Percentiles rank a stretch among this genome's conserved stretches.
phyloP scores from a whole-genome alignment of 1,140 invertebrate genomes.

The Eubasilissa regina region DNA sequence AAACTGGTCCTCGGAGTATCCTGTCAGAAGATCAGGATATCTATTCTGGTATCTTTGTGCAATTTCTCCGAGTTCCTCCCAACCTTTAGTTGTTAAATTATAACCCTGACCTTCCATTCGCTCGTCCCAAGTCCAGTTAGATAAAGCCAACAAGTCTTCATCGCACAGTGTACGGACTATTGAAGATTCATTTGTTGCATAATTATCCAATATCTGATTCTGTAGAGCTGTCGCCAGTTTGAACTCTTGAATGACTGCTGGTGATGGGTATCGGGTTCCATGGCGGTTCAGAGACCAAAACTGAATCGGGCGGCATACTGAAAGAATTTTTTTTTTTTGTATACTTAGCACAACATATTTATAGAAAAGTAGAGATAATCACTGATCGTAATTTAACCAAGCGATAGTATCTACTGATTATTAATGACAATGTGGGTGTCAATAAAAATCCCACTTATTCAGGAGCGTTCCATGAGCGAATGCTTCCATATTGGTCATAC shows the following conservation, averaged over 20 bases:
- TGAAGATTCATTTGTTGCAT: constrained; percentile 1
- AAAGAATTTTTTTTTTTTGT: no score
- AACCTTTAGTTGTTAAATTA: constrained; percentile 43
- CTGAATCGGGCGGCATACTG: constrained; percentile 72
- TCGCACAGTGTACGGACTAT: constrained; percentile 23
- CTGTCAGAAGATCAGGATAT: constrained; percentile 38
- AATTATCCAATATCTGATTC: constrained; percentile 41
- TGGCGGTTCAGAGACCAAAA: constrained; percentile 74
- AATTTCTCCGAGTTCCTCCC: constrained; percentile 38
- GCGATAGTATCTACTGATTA: no score
- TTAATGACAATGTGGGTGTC: no score
- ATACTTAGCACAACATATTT: no score
- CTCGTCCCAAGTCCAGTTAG: constrained; percentile 49
- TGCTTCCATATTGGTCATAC: no score
- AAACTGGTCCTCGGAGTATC: constrained; percentile 45
- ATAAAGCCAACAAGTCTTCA: constrained; percentile 35
- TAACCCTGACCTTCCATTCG: constrained; percentile 27
- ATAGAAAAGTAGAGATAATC: no score
- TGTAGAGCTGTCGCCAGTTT: constrained; percentile 67
- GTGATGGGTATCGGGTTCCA: constrained; percentile 71
- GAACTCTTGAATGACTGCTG: constrained; percentile 65
- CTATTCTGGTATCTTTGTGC: constrained; percentile 32
- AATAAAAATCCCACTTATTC: no score
- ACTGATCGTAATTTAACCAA: no score
- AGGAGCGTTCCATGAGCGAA: no score